Conservation (phyloP, 2,113 vertebrate species). For the Dasyornis broadbenti region DNA sequence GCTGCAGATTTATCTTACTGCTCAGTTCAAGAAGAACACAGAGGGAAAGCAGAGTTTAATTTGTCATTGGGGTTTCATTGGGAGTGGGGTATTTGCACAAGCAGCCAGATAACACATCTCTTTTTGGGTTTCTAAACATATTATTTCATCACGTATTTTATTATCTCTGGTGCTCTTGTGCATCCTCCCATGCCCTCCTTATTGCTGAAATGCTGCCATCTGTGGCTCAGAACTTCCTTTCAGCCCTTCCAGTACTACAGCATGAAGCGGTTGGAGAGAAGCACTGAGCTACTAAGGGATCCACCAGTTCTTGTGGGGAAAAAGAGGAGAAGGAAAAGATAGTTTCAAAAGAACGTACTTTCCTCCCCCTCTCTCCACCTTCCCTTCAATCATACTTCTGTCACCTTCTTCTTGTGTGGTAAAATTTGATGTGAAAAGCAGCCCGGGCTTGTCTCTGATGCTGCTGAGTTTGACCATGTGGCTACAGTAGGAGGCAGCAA, state of each 20-base stretch:
- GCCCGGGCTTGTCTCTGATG: background rate
- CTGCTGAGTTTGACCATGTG: conserved; percentile 5
- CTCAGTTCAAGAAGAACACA: background rate
- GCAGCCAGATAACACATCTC: background rate
- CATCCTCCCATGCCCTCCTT: background rate
- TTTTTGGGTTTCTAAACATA: background rate
- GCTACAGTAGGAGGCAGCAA: background rate
- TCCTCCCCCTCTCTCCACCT: background rate
- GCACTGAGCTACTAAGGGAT: background rate
- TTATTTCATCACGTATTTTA: background rate
- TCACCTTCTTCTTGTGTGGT: conserved; percentile 26
- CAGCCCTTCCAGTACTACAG: background rate
- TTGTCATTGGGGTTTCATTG: background rate
- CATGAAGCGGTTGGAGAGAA: background rate
- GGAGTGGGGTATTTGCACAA: background rate
- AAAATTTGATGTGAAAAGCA: conserved; percentile 14
- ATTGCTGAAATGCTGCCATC: background rate
- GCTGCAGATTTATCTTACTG: background rate
- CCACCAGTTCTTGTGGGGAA: fast-evolving
- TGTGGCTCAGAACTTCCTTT: background rate
- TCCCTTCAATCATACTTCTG: background rate
- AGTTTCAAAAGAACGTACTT: background rate
- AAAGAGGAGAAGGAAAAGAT: background rate
- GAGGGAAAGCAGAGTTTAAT: background rate
- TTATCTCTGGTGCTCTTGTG: background rate